Evolutionary conservation across 2,797 vertebrate species (phyloP), one percentile per base, ranked within the genome.

Genomic region (Danio tinwini): DNA sequence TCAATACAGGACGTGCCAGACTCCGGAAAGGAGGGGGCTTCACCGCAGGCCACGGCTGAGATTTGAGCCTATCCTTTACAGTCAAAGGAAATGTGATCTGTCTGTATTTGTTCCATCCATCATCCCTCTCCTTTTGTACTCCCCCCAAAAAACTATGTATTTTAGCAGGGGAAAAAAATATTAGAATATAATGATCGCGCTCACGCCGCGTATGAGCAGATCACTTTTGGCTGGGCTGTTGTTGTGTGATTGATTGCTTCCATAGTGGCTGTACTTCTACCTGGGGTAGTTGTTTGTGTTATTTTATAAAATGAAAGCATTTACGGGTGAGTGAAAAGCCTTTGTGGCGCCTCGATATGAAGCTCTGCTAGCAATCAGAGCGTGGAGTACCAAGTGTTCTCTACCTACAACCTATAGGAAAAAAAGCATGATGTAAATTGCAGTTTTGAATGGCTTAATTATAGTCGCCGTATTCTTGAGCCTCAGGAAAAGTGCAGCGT

Each of bases 241-340:
- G 64, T 77, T 42, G 19, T 29, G 13, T 78, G 67, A 78, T 78
- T 78, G 76, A 78, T 78, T 63, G 67, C 67, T 53, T 62, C 6
- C 29, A 63, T 50, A 17, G 47, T 5, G 0, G 19, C 52, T 63
- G 58, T 50, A 78, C 56, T 45, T 78, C 39, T 63, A 71, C 47
- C 76, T 70, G 67, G 53, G 47, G 76, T 71, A 16, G 76, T 44
- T 53, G 67, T 63, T 29, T 71, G 68, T 63, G 65, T 29, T 78
- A 42, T 70, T 78, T 78, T 78, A 44, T 62, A 70, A 69, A 53
- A 62, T 5, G 37, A 37, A 63, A 14, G 6, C 21, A 76, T 78
- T 70, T 70, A 52, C 45, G 53, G 58, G 12, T 2, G 39, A 45
- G 47, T 53, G 47, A 47, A 62, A 53, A 5, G 5, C 9, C 47